These are phyloP conservation scores for Gasterosteus aculeatus DNA, from an alignment of 2,113 vertebrate genomes.

Conservation along the genomic window DNA sequence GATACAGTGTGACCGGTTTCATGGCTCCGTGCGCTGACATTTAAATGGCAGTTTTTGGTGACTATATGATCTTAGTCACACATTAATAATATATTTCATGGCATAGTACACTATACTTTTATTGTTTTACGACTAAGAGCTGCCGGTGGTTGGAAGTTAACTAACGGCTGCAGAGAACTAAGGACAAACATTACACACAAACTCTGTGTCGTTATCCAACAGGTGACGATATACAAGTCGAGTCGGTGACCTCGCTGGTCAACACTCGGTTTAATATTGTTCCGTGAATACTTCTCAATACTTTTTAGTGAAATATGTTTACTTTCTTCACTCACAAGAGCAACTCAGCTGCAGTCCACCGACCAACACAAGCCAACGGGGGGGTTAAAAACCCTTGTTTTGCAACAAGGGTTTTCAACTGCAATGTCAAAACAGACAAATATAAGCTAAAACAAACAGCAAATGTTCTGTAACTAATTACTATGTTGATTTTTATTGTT, in stretches of 20 bases:
- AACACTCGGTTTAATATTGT: background rate
- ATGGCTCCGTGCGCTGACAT: too few relatives aligned
- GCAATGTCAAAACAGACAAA: background rate
- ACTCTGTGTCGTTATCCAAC: background rate
- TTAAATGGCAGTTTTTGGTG: too few relatives aligned
- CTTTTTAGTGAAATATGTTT: background rate
- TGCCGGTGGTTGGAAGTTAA: too few relatives aligned
- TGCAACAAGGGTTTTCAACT: background rate
- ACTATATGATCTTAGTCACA: too few relatives aligned
- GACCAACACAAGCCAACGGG: background rate
- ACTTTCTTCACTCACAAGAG: background rate
- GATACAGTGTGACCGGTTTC: too few relatives aligned
- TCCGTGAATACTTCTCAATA: background rate
- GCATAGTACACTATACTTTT: too few relatives aligned
- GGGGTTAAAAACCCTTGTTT: background rate
- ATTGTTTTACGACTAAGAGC: too few relatives aligned
- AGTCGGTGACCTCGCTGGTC: background rate
- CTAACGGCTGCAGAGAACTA: too few relatives aligned
- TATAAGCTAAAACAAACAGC: too few relatives aligned
- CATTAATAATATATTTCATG: too few relatives aligned
- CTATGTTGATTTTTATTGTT: background rate
- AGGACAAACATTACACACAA: too few relatives aligned
- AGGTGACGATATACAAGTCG: background rate
- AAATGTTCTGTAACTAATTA: background rate
- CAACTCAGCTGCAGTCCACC: background rate